phyloP scores from a whole-genome alignment of 2,888 invertebrate species.

The Tanaodytes sp. region DNA sequence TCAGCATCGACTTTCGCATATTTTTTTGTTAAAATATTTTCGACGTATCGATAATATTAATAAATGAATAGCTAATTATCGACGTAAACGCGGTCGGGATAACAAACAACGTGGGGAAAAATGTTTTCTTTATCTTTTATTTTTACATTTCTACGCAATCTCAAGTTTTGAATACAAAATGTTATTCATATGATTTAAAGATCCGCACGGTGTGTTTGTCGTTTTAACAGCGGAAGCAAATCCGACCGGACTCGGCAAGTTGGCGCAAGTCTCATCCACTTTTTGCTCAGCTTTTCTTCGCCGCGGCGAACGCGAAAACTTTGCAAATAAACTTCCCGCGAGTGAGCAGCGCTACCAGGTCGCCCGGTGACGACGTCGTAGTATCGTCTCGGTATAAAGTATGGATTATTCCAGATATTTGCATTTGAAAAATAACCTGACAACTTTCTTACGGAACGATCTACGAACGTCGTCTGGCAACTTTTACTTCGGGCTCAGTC shows the following conservation, averaged over 20 bases:
- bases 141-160: too few species aligned
- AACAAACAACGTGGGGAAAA: too few species aligned
- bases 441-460: slow-evolving; percentile 59
- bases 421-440: slow-evolving; percentile 70
- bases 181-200: slow-evolving; percentile 43
- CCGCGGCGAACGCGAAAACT: slow-evolving; percentile 60
- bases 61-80: too few species aligned
- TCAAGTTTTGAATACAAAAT: slow-evolving; percentile 27
- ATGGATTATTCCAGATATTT: slow-evolving; percentile 72
- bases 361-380: slow-evolving; percentile 58
- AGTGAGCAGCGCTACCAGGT: slow-evolving; percentile 59
- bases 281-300: slow-evolving; percentile 40
- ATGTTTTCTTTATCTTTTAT: not conserved
- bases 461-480: slow-evolving; percentile 49
- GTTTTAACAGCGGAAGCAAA: slow-evolving; percentile 43
- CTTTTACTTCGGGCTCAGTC: slow-evolving; percentile 53
- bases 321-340: slow-evolving; percentile 67
- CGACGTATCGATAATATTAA: too few species aligned
- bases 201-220: slow-evolving; percentile 39
- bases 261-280: slow-evolving; percentile 43
- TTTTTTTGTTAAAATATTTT: too few species aligned
- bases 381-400: slow-evolving; percentile 69
- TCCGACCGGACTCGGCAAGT: slow-evolving; percentile 43
- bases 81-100: too few species aligned
- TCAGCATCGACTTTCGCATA: too few species aligned